phyloP scores from a whole-genome alignment of 1,140 invertebrate species.

The Scaptomyza hsui region DNA sequence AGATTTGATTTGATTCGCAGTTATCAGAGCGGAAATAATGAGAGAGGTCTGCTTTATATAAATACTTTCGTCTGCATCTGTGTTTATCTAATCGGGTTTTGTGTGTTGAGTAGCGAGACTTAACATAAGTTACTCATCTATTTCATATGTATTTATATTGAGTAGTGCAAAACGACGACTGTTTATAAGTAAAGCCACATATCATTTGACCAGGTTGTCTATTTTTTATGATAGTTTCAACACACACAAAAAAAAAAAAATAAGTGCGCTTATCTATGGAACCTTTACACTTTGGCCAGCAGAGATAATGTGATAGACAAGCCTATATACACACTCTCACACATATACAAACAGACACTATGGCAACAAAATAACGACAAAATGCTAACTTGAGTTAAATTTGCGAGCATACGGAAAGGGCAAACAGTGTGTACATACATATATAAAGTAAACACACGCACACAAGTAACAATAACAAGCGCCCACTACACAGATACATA shows the following conservation, averaged over 20 bases:
- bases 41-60: conserved; percentile 5
- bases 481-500: conserved; percentile 21
- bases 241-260: neutral
- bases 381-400: conserved; percentile 68
- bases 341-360: neutral
- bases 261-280: conserved; percentile 21
- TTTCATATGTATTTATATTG: no score
- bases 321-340: conserved; percentile 12
- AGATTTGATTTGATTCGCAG: conserved; percentile 43
- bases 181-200: neutral
- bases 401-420: conserved; percentile 5
- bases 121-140: no score
- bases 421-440: neutral
- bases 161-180: neutral
- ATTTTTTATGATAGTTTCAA: conserved; percentile 9
- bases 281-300: conserved; percentile 5
- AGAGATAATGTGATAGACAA: conserved; percentile 28
- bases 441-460: conserved; percentile 53
- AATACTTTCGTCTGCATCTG: neutral
- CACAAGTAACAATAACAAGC: conserved; percentile 16
- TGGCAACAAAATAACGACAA: conserved; percentile 75
- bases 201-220: conserved; percentile 19
- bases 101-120: neutral
- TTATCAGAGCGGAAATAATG: conserved; percentile 29
- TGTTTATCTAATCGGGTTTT: neutral